Base-by-base conservation (phyloP, 2,888 invertebrate species). In the Chrysopilus asiliformis region DNA sequence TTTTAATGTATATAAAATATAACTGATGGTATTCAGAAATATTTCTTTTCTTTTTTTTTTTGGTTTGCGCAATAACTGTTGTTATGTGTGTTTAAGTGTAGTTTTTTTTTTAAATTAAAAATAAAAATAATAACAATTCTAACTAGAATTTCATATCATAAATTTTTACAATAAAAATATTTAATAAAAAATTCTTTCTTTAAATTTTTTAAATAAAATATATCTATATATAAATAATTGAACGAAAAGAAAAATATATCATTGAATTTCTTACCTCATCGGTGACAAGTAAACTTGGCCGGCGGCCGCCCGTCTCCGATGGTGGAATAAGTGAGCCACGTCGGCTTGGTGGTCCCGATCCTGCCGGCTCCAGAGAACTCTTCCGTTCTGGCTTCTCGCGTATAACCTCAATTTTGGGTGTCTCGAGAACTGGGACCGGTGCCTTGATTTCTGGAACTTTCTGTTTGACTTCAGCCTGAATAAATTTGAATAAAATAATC, bases 271-370 rank as follows among this genome's bases (percentile, higher is more conserved):
- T 65, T 80, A 91, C 91, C 86, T 91, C 90, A 65, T 91, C 90
- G 58, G 87, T 85, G 58, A 91, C 89, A 55, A 91, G 83, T 50
- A 91, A 73, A 51, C 87, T 87, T 49, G 90, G 86, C 51, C 90
- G 74, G 53, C 90, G 75, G 53, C 79, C 81, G 65, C 79, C 79
- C 61, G 79, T 82, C 60, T 89, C 89, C 45, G n/a, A n/a, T 86
- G 84, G 85, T 52, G 89, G 89, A 56, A 90, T 79, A 41, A 90
- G 74, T 34, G 90, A 90, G 40, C 90, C 90, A 50, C 90, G 72
- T 32, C 83, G 68, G 55, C 79, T 79, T 1, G 89, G 89, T 2
- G 89, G 89, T 15, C 79, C 71, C 47, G 79, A 58, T 1, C 84
- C 85, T 20, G 37, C 32, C 20, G 56, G 30, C 10, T 10, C 22